These are phyloP conservation scores for Gadus macrocephalus DNA, from an alignment of 2,113 vertebrate genomes.

Conservation along the genomic window DNA sequence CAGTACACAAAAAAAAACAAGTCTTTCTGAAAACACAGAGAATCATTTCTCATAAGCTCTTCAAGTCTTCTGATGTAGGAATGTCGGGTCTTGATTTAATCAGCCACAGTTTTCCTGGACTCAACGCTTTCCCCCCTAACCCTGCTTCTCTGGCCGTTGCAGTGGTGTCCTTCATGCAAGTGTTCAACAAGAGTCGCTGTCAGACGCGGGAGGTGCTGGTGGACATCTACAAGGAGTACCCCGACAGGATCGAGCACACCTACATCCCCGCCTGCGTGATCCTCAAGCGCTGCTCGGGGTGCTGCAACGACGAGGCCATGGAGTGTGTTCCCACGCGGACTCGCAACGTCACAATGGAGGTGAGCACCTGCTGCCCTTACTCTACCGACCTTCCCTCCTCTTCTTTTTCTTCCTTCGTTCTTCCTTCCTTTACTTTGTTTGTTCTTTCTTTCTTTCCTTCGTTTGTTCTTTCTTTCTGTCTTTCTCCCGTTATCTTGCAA, in stretches of 20 bases:
- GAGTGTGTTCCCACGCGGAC: constrained; percentile 85
- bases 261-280: constrained; percentile 89
- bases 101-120: no score
- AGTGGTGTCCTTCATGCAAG: constrained; percentile 84
- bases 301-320: constrained; percentile 85
- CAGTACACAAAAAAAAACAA: no score
- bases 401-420: background rate
- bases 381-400: background rate
- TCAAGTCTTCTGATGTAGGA: no score
- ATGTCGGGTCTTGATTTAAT: no score
- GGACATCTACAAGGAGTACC: constrained; percentile 89
- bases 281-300: constrained; percentile 86
- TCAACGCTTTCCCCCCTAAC: background rate
- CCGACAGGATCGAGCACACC: constrained; percentile 84
- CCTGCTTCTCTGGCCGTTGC: background rate
- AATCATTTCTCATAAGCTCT: no score
- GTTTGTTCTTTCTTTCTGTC: background rate
- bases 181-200: constrained; percentile 83
- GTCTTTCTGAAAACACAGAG: no score
- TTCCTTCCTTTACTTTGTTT: background rate
- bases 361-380: constrained; percentile 39
- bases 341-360: constrained; percentile 87
- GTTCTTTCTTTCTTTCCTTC: background rate
- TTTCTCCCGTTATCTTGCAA: background rate
- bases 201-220: constrained; percentile 85